Evolutionary conservation across 2,888 invertebrate species (phyloP).

Genomic region (Stenotaenia linearis): DNA sequence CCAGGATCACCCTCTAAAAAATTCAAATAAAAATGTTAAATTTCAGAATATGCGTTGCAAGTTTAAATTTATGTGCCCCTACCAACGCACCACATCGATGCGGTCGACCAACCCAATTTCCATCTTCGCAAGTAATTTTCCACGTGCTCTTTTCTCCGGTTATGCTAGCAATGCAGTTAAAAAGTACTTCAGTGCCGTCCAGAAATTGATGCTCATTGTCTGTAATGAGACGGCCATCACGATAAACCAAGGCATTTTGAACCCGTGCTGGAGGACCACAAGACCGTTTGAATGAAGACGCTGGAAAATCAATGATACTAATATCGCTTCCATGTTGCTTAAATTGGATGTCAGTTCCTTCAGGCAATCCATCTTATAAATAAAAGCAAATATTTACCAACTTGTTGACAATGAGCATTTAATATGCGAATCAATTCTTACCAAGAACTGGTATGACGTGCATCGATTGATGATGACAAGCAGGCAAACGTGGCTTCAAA

Average conservation of each 20-base stretch:
- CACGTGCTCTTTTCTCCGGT: constrained; percentile 77
- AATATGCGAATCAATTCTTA: not conserved
- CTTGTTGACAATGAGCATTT: not conserved
- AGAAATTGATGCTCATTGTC: constrained; percentile 63
- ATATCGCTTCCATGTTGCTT: constrained; percentile 47
- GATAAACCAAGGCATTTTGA: constrained; percentile 65
- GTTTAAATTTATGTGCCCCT: not conserved
- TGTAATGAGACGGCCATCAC: constrained; percentile 63
- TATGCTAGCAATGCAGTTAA: constrained; percentile 68
- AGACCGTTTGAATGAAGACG: constrained; percentile 36
- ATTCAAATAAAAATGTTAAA: not conserved
- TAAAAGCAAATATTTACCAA: not conserved
- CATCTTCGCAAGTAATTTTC: constrained; percentile 78
- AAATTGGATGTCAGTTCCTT: constrained; percentile 39
- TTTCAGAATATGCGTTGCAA: not conserved
- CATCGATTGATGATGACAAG: constrained; percentile 45
- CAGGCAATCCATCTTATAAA: constrained; percentile 37
- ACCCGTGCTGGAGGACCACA: constrained; percentile 67
- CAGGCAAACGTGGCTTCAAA: constrained; percentile 56
- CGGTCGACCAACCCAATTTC: constrained; percentile 75
- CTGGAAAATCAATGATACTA: constrained; percentile 41
- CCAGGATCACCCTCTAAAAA: constrained; percentile 35
- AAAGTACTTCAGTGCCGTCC: constrained; percentile 74
- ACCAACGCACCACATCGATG: constrained; percentile 64
- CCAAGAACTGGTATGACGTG: constrained; percentile 35